Evolutionary conservation across 2,888 invertebrate species (phyloP), one percentile per base, ranked within the genome.

Genomic region (Lordiphosa fenestrarum): DNA sequence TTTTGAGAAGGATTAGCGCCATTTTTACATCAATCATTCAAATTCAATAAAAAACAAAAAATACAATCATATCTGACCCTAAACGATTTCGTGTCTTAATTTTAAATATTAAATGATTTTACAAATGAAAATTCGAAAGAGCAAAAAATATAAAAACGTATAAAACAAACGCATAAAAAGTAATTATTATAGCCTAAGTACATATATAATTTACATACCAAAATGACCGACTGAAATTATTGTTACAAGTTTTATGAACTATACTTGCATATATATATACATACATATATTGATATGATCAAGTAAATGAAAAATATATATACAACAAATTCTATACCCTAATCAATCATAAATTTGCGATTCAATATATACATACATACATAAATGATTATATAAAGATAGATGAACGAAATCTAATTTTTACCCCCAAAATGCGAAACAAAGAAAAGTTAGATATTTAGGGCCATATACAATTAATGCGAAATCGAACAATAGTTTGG

Each of bases 211-310:
- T 72, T 81, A 81, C 66, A 84, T 76, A 78, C 73, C 73, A 83
- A 87, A 81, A 85, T 68, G 87, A 86, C 81, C 85, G 88, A 87
- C 88, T 83, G 86, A 85, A 86, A 78, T 80, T 86, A 86, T 87
- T 87, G 87, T 88, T 87, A 87, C 86, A 85, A 77, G 83, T 83
- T 86, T 74, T 77, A 74, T 71, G 73, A 83, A 86, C 76, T 84
- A 72, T 78, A 78, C 83, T 83, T 83, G 83, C 76, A 80, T 73
- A 66, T 66, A 73, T 60, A 76, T 73, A 66, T 65, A 73, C 19
- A 19, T 60, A 76, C 64, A 82, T 82, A 78, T 71, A 77, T 83
- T 80, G 74, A 85, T 82, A 84, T 82, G 84, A 84, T 85, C 84
- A 84, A 76, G 72, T 73, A 80, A 72, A 59, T 54, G 56, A 80